A percentile compares a stretch with the other conserved stretches of the same genome.
These are phyloP conservation scores for Microcebus griseorufus DNA, from an alignment of 2,113 vertebrate species.

Conservation along the genomic window DNA sequence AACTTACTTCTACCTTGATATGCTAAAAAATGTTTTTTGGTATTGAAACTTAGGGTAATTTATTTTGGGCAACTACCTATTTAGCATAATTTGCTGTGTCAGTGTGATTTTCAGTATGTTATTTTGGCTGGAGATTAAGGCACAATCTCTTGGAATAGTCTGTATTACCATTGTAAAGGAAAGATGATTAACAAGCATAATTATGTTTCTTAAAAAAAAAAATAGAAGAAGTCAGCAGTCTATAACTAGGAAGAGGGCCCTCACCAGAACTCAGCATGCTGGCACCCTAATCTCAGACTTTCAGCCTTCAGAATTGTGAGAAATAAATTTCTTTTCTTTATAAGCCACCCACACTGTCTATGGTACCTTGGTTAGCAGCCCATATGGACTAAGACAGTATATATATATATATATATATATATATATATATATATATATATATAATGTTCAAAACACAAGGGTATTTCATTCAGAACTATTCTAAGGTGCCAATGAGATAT, in stretches of 20 bases:
- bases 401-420: too few relatives aligned
- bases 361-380: not conserved
- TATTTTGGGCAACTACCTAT: not conserved
- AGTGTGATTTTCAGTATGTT: not conserved
- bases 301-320: not conserved
- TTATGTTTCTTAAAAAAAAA: not conserved
- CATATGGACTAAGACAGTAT: not conserved
- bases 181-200: not conserved
- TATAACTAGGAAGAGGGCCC: not conserved
- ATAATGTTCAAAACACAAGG: not conserved
- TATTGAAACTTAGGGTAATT: not conserved
- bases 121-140: not conserved
- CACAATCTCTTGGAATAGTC: not conserved
- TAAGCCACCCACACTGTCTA: not conserved
- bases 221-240: not conserved
- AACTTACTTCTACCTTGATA: not conserved
- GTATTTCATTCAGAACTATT: not conserved
- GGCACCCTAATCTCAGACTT: not conserved
- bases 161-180: not conserved
- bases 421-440: too few relatives aligned
- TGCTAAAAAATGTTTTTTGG: conserved; percentile 12
- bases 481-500: not conserved
- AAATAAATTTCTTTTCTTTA: not conserved
- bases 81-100: not conserved
- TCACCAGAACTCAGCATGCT: not conserved